Percentiles rank a stretch among this genome's conserved stretches.
These are phyloP conservation scores for Myxocyprinus asiaticus DNA, from an alignment of 2,113 vertebrate species.

Conservation along the genomic window DNA sequence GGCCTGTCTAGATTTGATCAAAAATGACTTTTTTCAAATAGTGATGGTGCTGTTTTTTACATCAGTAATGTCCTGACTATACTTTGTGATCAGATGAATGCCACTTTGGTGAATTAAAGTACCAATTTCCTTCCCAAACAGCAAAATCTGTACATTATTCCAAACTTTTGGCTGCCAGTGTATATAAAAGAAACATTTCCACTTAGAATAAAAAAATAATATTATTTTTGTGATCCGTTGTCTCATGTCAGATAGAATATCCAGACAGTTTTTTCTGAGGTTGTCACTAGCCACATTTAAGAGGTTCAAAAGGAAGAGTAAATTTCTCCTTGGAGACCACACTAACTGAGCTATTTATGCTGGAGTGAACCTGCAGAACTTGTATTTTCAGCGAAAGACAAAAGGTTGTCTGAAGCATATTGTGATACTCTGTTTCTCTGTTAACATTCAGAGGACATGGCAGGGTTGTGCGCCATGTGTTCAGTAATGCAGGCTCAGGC, in stretches of 20 bases:
- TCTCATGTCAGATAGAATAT: not conserved
- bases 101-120: too few relatives aligned
- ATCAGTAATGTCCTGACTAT: too few relatives aligned
- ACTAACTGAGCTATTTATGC: slow-evolving; percentile 66
- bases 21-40: too few relatives aligned
- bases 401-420: slow-evolving; percentile 64
- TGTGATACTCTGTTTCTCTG: slow-evolving; percentile 54
- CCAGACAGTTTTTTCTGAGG: not conserved
- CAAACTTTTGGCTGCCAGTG: too few relatives aligned
- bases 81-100: too few relatives aligned
- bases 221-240: too few relatives aligned
- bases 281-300: slow-evolving; percentile 12
- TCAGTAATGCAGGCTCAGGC: slow-evolving; percentile 59
- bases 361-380: slow-evolving; percentile 56
- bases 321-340: slow-evolving; percentile 55
- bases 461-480: slow-evolving; percentile 66
- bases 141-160: too few relatives aligned
- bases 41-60: too few relatives aligned
- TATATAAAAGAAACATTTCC: too few relatives aligned
- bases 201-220: too few relatives aligned
- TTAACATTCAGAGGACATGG: slow-evolving; percentile 62
- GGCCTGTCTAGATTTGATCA: too few relatives aligned
- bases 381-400: slow-evolving; percentile 66
- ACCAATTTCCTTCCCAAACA: too few relatives aligned
- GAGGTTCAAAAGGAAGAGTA: slow-evolving; percentile 42